phyloP scores from a whole-genome alignment of 2,797 vertebrate species.

The Martes flavigula region DNA sequence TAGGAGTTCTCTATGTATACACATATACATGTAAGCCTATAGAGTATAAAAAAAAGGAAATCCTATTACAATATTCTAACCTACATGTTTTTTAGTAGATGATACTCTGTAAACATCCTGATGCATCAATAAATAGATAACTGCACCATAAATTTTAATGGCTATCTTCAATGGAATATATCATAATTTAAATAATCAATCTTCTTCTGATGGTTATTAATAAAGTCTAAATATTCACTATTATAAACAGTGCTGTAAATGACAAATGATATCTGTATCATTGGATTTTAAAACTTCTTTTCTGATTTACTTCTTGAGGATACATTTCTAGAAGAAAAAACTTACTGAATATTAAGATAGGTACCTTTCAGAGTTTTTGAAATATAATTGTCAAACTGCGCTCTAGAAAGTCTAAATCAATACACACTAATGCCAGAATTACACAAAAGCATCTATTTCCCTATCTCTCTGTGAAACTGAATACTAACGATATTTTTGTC shows the following conservation, averaged over 20 bases:
- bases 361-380: slow-evolving; percentile 37
- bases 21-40: not conserved
- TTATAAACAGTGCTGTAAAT: slow-evolving; percentile 17
- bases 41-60: not conserved
- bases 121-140: slow-evolving; percentile 43
- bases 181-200: slow-evolving; percentile 30
- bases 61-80: not conserved
- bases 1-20: not conserved
- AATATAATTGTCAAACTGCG: not conserved
- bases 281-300: not conserved
- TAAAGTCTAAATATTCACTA: not conserved
- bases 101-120: not conserved
- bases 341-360: not conserved
- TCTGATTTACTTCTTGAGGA: not conserved
- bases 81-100: not conserved
- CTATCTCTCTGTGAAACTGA: not conserved
- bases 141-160: not conserved
- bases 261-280: not conserved
- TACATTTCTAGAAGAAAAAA: not conserved
- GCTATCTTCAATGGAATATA: not conserved
- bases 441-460: not conserved
- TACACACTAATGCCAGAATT: not conserved
- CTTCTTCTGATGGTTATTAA: not conserved
- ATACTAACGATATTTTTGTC: not conserved
- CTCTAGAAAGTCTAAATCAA: not conserved